These are phyloP conservation scores for Australoheros facetus DNA, from an alignment of 2,797 vertebrate genomes.

Conservation along the genomic window DNA sequence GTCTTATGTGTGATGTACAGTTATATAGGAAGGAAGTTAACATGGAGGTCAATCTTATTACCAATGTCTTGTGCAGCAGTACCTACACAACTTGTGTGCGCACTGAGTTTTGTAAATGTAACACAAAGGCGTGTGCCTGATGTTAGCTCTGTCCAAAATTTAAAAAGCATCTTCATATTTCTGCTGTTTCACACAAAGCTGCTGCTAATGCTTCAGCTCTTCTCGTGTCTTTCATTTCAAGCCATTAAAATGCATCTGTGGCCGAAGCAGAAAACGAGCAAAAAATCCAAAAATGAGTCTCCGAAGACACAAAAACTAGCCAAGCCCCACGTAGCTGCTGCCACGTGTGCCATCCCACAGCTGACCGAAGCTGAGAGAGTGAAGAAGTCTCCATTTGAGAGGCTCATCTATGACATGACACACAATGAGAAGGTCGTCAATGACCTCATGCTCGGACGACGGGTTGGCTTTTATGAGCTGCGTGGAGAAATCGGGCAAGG, in stretches of 20 bases:
- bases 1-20: not conserved
- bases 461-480: constrained; percentile 83
- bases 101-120: not conserved
- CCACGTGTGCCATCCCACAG: constrained; percentile 21
- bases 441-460: constrained; percentile 76
- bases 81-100: not conserved
- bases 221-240: constrained; percentile 22
- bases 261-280: constrained; percentile 63
- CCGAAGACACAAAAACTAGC: constrained; percentile 29
- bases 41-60: constrained; percentile 56
- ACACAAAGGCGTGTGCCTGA: not conserved
- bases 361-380: constrained; percentile 65
- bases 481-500: constrained; percentile 81
- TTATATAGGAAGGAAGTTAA: not conserved
- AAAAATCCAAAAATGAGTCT: constrained; percentile 52
- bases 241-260: constrained; percentile 62
- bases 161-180: not conserved
- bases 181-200: not conserved
- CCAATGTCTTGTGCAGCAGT: not conserved
- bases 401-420: constrained; percentile 79
- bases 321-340: not conserved
- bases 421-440: constrained; percentile 73
- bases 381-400: constrained; percentile 76
- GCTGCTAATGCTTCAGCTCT: not conserved
- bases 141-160: not conserved